phyloP scores from a whole-genome alignment of 2,797 vertebrate genomes.

The Oceanodroma leucorhoa region DNA sequence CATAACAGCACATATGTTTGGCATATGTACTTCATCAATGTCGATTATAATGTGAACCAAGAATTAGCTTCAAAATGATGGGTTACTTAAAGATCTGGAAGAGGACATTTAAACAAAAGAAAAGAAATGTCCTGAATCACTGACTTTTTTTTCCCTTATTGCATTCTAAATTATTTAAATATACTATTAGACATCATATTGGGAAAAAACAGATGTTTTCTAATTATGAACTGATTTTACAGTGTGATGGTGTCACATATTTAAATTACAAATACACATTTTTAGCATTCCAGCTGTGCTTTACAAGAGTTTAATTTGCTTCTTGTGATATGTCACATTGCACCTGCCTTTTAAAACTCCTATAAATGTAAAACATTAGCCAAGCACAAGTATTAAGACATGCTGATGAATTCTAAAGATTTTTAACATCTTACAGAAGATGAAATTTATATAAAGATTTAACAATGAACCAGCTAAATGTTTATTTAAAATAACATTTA shows the following conservation, averaged over 20 bases:
- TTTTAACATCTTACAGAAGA: slow-evolving; percentile 65
- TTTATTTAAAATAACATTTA: slow-evolving; percentile 77
- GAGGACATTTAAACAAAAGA: slow-evolving; percentile 64
- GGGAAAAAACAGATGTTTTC: slow-evolving; percentile 84
- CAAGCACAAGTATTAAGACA: slow-evolving; percentile 77
- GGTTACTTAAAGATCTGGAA: slow-evolving; percentile 52
- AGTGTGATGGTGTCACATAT: slow-evolving; percentile 83
- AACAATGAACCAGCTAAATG: slow-evolving; percentile 71
- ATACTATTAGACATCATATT: slow-evolving; percentile 82
- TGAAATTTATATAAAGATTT: slow-evolving; percentile 69
- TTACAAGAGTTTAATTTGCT: slow-evolving; percentile 85
- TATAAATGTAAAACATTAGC: slow-evolving; percentile 82
- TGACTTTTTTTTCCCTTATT: slow-evolving; percentile 52
- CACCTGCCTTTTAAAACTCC: slow-evolving; percentile 84
- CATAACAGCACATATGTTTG: slow-evolving; percentile 71
- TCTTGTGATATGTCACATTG: slow-evolving; percentile 83
- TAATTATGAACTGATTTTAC: slow-evolving; percentile 86
- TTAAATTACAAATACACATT: slow-evolving; percentile 86
- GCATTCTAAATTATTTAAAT: slow-evolving; percentile 85
- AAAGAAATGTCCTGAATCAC: slow-evolving; percentile 62
- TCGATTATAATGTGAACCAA: slow-evolving; percentile 66
- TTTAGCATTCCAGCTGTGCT: slow-evolving; percentile 86
- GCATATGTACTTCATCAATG: slow-evolving; percentile 73
- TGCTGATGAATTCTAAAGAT: slow-evolving; percentile 75
- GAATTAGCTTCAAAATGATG: slow-evolving; percentile 72